Evolutionary conservation across 2,797 vertebrate genomes (phyloP), one percentile per base, ranked within the genome.

Genomic region (Heteromormyrus szaboi): DNA sequence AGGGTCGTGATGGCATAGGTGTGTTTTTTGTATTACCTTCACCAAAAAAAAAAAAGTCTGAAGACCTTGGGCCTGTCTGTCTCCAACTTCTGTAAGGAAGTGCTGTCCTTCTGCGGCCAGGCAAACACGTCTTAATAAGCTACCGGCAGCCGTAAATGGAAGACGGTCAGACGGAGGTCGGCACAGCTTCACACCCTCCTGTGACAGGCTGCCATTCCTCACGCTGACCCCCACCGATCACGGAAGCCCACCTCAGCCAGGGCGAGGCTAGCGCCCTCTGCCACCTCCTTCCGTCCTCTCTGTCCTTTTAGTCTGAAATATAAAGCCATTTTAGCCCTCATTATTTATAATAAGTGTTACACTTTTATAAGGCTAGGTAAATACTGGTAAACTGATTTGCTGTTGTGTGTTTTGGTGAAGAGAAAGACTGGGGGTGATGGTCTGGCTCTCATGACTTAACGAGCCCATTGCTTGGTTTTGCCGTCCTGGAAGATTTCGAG

Each of bases 21-120:
- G 59, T 50, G 41, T 22, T 68, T 68, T 87, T 48, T 85, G 48
- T 33, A 87, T 89, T 84, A 51, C 46, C 22, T 33, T 37, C 14
- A 41, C 48, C 37, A 85, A 89, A 90, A 89, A 53, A 89, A 53
- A 48, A 88, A 90, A 59, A 59, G 72, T 83, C 81, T 87, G 88
- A n/a, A 59, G 88, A 90, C 89, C 86, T 90, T 90, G 54, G 44
- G 59, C 89, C 54, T 33, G 68, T 88, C 89, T 53, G 85, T 33
- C 37, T 88, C 88, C 89, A 89, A 90, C 91, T 90, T 83, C 85
- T 72, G 88, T 92, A 93, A 92, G 90, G 91, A 90, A 90, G 85
- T 53, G 51, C 76, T 7, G 68, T 88, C 83, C 91, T 89, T 89
- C 91, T 72, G 50, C 51, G 51, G 86, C 85, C 86, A 68, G 79